Conservation (phyloP, 2,113 vertebrate genomes). For the Rhea pennata region DNA sequence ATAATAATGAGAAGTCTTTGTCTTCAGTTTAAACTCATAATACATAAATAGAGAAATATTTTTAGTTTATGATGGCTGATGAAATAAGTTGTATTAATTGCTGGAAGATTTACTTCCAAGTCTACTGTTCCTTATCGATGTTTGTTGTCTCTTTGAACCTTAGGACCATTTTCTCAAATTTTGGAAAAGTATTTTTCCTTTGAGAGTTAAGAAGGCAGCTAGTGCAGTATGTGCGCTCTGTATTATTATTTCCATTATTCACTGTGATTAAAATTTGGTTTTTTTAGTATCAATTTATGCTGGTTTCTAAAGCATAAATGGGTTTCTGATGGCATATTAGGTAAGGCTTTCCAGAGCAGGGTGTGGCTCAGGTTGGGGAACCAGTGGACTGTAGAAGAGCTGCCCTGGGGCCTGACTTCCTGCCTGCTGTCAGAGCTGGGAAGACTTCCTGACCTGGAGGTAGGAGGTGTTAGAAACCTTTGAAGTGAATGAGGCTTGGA, state of each 20-base stretch:
- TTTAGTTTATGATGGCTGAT: not conserved
- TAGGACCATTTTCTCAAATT: not conserved
- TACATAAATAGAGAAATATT: not conserved
- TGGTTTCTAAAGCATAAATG: not conserved
- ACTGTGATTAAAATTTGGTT: not conserved
- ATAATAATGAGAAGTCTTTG: not conserved
- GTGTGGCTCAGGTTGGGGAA: not conserved
- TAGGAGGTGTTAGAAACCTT: not conserved
- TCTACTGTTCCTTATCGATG: not conserved
- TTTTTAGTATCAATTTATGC: too few relatives aligned
- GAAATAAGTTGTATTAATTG: not conserved
- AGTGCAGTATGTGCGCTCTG: not conserved
- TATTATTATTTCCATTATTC: not conserved
- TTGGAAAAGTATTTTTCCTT: not conserved
- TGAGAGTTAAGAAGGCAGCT: not conserved
- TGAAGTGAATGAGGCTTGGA: not conserved
- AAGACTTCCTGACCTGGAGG: not conserved
- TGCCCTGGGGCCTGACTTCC: not conserved
- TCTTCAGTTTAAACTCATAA: not conserved
- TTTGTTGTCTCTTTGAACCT: not conserved
- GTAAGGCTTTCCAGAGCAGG: not conserved
- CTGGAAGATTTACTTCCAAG: not conserved
- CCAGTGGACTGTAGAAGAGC: not conserved
- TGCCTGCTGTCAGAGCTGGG: too few relatives aligned
- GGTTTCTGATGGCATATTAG: not conserved